These are phyloP conservation scores for Cataglyphis hispanica DNA, from an alignment of 1,140 invertebrate species.

Conservation along the genomic window DNA sequence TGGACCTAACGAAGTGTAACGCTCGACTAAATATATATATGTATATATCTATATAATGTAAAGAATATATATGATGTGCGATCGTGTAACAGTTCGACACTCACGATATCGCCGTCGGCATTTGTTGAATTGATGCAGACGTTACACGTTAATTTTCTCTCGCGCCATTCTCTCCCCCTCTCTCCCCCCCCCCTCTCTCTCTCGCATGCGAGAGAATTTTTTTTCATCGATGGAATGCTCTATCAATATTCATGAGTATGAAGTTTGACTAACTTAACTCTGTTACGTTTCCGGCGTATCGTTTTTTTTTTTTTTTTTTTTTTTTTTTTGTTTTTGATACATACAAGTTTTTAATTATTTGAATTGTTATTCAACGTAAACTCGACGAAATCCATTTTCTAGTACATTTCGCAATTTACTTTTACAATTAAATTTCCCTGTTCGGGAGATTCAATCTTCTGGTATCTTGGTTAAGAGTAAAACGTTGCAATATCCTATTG, in stretches of 20 bases:
- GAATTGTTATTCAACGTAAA: constrained; percentile 31
- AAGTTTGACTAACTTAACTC: constrained; percentile 52
- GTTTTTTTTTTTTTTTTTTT: neutral
- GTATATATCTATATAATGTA: neutral
- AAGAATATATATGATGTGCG: constrained; percentile 13
- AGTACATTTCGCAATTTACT: constrained; percentile 32
- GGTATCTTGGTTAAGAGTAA: constrained; percentile 52
- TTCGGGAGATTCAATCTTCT: constrained; percentile 48
- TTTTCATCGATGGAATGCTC: constrained; percentile 40
- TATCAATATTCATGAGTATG: constrained; percentile 57
- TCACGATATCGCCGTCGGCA: constrained; percentile 47
- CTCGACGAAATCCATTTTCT: constrained; percentile 4
- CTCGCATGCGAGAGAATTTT: constrained; percentile 2
- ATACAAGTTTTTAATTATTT: constrained; percentile 29
- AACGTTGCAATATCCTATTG: constrained; percentile 52
- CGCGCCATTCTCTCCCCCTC: neutral
- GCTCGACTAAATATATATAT: neutral
- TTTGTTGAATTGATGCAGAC: constrained; percentile 35
- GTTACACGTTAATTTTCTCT: neutral
- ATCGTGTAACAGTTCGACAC: neutral
- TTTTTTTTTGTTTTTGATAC: neutral
- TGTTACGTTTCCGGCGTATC: constrained; percentile 31
- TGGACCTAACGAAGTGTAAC: constrained; percentile 9
- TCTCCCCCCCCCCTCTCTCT: neutral
- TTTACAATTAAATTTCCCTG: constrained; percentile 20